Percentiles rank a stretch among this genome's conserved stretches.
Evolutionary conservation across 2,888 invertebrate species (phyloP).

Genomic region (Macaria notata): DNA sequence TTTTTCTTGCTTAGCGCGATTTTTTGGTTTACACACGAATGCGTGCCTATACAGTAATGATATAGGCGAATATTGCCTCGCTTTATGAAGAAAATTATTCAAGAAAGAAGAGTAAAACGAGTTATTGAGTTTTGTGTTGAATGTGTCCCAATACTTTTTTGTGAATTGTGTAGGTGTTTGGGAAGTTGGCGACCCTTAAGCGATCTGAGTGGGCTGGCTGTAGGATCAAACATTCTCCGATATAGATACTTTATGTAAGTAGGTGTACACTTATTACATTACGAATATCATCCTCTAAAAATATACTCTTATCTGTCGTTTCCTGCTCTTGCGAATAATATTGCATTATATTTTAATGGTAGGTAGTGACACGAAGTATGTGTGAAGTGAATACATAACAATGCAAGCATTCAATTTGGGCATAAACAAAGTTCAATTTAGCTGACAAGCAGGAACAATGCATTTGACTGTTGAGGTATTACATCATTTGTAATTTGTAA

Average conservation of each 20-base stretch:
- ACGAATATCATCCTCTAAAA: no score
- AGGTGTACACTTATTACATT: no score
- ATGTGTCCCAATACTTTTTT: conserved; percentile 11
- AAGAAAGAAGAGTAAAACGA: conserved; percentile 20
- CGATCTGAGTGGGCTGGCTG: background rate
- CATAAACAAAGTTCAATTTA: no score
- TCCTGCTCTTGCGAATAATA: no score
- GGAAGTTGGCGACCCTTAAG: conserved; percentile 4
- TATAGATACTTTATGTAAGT: no score
- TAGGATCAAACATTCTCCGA: no score
- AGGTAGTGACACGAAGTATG: no score
- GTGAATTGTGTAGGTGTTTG: conserved; percentile 8
- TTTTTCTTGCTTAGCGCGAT: conserved; percentile 47
- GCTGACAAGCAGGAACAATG: background rate
- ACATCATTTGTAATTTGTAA: conserved; percentile 19
- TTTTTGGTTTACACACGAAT: conserved; percentile 40
- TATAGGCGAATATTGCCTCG: conserved; percentile 22
- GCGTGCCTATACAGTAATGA: conserved; percentile 35
- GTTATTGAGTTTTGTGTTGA: conserved; percentile 22
- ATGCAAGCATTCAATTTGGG: no score
- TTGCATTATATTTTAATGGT: no score
- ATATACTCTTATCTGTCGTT: no score
- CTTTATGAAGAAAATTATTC: conserved; percentile 24
- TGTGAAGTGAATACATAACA: no score
- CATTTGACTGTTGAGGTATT: conserved; percentile 11